Base-by-base conservation (phyloP, 2,113 vertebrate genomes). In the Marmota monax region DNA sequence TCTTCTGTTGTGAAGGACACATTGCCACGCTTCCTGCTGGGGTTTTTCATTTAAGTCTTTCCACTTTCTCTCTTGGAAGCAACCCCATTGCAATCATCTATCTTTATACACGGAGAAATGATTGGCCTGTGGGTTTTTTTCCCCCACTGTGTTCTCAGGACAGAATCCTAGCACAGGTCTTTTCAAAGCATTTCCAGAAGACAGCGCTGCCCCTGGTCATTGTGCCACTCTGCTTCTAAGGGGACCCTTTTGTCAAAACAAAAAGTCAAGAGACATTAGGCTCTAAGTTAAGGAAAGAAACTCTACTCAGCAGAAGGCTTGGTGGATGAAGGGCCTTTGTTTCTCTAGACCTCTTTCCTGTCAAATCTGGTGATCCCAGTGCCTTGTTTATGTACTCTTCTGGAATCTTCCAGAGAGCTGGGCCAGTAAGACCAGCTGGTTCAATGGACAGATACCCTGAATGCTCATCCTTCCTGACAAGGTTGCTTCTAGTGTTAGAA, bases 1-100 rank as follows among this genome's bases (percentile, higher is more conserved):
- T 8, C 17, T 12, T 72, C 2, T 51, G 22, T n/a, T 74, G 42
- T 4, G 34, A 51, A 61, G 39, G 39, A 27, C 5, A 32, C 76
- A 23, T 1, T 8, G 56, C 0, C 1, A 0, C 8, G 16, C 23
- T 88, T 89, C n/a, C 0, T 2, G 51, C 4, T 22, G 10, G 17
- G 32, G 27, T 56, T 67, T 45, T 13, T 3, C 22, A 4, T 27
- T 32, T 45, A 77, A 48, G 58, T 3, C 6, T 83, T 42, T 32
- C 53, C 2, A 5, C 20, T 83, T 34, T 29, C 53, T 76, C 32
- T 70, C 5, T 88, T 17, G 25, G 72, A 45, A 34, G 72, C 45
- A 34, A 23, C 37, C n/a, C 22, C 37, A 25, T 1, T 84, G 39
- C 51, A 73, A 11, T n/a, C 16, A 65, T 56, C 25, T 56, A 56